A percentile compares a stretch with the other conserved stretches of the same genome.
These are phyloP conservation scores for Strix occidentalis DNA, from an alignment of 2,797 vertebrate species.

Conservation along the genomic window DNA sequence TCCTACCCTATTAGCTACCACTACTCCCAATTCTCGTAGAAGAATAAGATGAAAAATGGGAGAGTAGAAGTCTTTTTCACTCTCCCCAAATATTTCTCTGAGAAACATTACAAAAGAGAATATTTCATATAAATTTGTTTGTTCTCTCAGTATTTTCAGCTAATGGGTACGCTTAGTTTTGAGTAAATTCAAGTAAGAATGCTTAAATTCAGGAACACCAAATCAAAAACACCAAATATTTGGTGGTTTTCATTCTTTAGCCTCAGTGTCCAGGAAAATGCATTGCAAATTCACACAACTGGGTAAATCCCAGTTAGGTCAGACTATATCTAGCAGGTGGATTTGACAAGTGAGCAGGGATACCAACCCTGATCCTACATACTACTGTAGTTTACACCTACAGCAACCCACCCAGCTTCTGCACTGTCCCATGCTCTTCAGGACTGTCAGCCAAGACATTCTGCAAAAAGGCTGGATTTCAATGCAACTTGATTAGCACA, in stretches of 20 bases:
- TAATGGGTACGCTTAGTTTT: background rate
- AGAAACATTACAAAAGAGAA: background rate
- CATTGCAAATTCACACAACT: background rate
- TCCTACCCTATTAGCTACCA: background rate
- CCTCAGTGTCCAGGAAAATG: background rate
- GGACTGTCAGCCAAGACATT: rapidly evolving
- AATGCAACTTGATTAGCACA: background rate
- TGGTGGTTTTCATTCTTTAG: background rate
- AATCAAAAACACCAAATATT: background rate
- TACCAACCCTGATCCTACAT: background rate
- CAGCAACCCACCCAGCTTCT: background rate
- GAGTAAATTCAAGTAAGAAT: background rate
- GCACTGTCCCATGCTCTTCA: background rate
- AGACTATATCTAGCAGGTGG: background rate
- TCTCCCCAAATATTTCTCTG: background rate
- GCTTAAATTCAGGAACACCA: background rate
- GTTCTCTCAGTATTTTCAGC: background rate
- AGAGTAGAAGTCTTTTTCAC: background rate
- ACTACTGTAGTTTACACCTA: background rate
- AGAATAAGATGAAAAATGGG: background rate
- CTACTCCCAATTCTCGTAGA: background rate
- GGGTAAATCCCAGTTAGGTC: background rate
- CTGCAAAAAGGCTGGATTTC: background rate
- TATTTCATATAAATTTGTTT: background rate
- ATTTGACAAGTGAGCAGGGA: background rate